Evolutionary conservation across 1,140 invertebrate genomes (phyloP), one percentile per base, ranked within the genome.

Genomic region (Copidosoma floridanum): DNA sequence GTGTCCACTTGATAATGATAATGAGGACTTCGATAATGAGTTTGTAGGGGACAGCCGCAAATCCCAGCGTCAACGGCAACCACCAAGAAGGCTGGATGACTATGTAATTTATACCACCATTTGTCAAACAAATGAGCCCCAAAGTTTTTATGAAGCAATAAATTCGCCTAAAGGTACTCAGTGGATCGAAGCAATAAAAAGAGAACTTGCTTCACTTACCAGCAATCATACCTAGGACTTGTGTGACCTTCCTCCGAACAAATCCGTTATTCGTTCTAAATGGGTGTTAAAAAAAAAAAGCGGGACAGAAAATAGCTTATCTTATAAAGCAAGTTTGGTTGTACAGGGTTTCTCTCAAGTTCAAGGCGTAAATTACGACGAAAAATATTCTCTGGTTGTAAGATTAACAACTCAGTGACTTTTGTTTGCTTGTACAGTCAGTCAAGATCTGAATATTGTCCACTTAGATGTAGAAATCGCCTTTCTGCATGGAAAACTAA

Each of bases 381-480:
- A 57, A 35, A 60, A 44, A 2, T 57, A 64, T 21, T 51, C 37
- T 11, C 56, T 43, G 0, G 52, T 54, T 29, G 41, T 26, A 3
- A 21, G 47, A 23, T 64, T 56, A 47, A 48, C 50, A 12, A 55
- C 61, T 18, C 14, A 57, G 7, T 14, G 50, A 54, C 11, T 47
- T 24, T 7, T 53, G 1, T 21, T 63, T 2, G 43, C 35, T 38
- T 3, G 57, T 18, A 26, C 29, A 12, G 47, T 21, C 11, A 7
- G 14, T 1, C 12, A 46, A 48, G 37, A 51, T 18, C 47, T 55
- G 21, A 0, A 16, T 27, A 6, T 64, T 2, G 11, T 24, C 6
- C 66, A 74, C 16, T 65, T 73, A 18, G 74, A 76, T 57, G 63
- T 78, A 10, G 65, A 68, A 62, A 71, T 65, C 7, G 74, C 73